Percentiles rank a stretch among this genome's conserved stretches.
These are phyloP conservation scores for Phalangium opilio DNA, from an alignment of 2,888 invertebrate genomes.

Conservation along the genomic window DNA sequence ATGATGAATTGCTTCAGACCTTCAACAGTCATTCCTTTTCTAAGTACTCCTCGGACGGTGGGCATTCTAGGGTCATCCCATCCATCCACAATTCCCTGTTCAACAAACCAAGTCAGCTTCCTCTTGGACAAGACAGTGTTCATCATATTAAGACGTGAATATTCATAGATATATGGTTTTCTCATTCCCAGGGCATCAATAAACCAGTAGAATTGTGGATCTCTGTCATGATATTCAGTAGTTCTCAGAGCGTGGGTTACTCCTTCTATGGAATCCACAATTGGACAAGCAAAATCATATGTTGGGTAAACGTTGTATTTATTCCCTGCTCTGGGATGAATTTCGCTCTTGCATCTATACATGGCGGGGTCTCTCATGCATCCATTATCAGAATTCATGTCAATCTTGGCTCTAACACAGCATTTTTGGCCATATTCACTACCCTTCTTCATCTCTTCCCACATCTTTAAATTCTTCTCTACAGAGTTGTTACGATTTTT, in stretches of 20 bases:
- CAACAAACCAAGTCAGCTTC: conserved; percentile 95
- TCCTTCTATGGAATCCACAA: conserved; percentile 91
- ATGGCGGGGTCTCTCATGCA: conserved; percentile 97
- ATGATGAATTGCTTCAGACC: conserved; percentile 91
- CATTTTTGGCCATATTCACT: conserved; percentile 62
- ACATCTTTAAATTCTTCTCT: conserved; percentile 67
- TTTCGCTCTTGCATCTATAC: conserved; percentile 89
- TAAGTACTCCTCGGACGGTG: conserved; percentile 86
- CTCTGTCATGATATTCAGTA: conserved; percentile 95
- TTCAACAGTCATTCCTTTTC: conserved; percentile 94
- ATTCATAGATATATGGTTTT: conserved; percentile 90
- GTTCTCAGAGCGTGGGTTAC: conserved; percentile 95
- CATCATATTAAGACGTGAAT: conserved; percentile 90
- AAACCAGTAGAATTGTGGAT: conserved; percentile 90
- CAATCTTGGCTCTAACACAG: conserved; percentile 92
- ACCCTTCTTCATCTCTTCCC: conserved; percentile 90
- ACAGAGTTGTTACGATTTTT: conserved; percentile 63
- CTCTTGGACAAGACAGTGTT: conserved; percentile 95
- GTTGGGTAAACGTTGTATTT: conserved; percentile 99
- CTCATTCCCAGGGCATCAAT: conserved; percentile 70
- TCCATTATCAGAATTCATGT: conserved; percentile 90
- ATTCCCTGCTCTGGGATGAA: conserved; percentile 79
- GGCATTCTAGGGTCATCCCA: conserved; percentile 98
- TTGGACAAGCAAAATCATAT: conserved; percentile 98
- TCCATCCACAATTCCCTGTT: conserved; percentile 82